A percentile compares a stretch with the other conserved stretches of the same genome.
phyloP scores from a whole-genome alignment of 2,113 vertebrate species.

The Passer montanus region DNA sequence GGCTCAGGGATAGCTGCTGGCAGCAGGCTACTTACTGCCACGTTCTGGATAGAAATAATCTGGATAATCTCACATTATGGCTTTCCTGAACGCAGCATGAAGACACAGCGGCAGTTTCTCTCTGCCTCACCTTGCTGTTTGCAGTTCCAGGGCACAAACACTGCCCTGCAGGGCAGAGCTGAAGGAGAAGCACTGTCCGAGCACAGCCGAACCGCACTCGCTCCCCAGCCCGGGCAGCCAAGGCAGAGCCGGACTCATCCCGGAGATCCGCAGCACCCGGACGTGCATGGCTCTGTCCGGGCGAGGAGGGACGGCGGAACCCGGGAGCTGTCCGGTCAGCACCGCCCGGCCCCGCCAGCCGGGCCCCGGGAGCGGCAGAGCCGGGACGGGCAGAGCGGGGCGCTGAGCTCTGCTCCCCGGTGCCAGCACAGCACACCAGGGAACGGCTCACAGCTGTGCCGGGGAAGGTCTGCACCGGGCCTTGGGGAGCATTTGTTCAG shows the following conservation, averaged over 20 bases:
- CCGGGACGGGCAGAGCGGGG: not conserved
- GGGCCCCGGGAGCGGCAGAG: not conserved
- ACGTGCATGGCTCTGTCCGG: accelerated
- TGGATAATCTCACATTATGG: not conserved
- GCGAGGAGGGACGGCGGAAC: accelerated
- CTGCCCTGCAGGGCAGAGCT: not conserved
- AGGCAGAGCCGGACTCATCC: not conserved
- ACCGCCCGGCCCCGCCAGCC: not conserved
- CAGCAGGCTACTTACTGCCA: not conserved
- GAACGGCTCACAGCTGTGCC: not conserved
- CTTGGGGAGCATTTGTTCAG: not conserved
- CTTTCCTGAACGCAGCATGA: not conserved
- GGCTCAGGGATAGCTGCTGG: not conserved
- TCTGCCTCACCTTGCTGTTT: not conserved
- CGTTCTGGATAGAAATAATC: not conserved
- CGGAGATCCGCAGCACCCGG: not conserved
- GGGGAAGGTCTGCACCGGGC: not conserved
- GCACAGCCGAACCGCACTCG: not conserved
- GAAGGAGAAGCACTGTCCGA: not conserved
- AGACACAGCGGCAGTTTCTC: not conserved
- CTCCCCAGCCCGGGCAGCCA: not conserved
- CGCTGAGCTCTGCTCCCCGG: not conserved
- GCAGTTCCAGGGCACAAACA: not conserved
- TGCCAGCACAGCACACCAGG: accelerated
- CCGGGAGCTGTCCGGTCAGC: slow-evolving; percentile 48